Base-by-base conservation (phyloP, 2,888 invertebrate genomes). In the Deilephila elpenor region DNA sequence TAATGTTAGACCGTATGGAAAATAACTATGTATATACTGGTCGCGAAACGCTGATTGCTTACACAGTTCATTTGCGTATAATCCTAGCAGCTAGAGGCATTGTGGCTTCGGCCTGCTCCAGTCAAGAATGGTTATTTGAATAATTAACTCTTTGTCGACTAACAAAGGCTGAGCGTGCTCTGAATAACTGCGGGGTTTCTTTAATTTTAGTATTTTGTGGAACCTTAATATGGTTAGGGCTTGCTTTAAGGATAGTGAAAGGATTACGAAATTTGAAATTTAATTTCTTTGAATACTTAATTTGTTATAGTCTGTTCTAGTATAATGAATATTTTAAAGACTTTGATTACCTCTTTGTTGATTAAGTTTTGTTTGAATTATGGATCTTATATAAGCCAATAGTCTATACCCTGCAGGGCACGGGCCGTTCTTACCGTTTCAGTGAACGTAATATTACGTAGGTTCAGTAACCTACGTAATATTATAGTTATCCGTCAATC, bases 91-190 rank as follows among this genome's bases (percentile, higher is more conserved):
- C 44, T 20, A 14, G 67, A 44, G 25, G 64, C 64, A 20, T 25
- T 67, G 67, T 51, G 67, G 67, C 44, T 56, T n/a, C 37, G 56
- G 70, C 71, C 76, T 78, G 76, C 73, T 77, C 72, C 78, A 79
- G 79, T 77, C 77, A 77, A 78, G 77, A 76, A 75, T 76, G 78
- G 78, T 78, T 79, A 78, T 79, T 79, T 79, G 78, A 80, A 79
- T 80, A 80, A 80, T 80, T 80, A 80, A 80, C 79, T 80, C 80
- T 80, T 79, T 79, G 80, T 78, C 79, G 80, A 67, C 76, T 78
- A 78, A 80, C 79, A 79, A 79, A 79, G 77, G 76, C 79, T 72
- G 79, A 76, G 78, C 79, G 80, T 80, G 79, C 76, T 75, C 61
- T 51, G 78, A 80, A 80, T 78, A 73, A 77, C 77, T 74, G 70